Base-by-base conservation (phyloP, 2,888 invertebrate species). In the Eupeodes luniger region DNA sequence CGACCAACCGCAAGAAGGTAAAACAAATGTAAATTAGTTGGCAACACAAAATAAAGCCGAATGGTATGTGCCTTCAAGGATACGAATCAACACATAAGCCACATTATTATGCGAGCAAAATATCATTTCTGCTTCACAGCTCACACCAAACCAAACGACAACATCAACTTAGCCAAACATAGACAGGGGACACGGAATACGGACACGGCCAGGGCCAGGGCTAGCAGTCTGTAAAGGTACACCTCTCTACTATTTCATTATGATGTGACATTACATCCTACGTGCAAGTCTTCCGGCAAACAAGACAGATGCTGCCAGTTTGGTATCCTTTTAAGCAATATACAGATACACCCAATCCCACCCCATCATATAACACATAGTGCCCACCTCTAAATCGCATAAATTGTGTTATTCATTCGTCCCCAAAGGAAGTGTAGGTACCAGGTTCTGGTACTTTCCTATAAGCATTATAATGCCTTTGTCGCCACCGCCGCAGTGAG, bases 321-420 rank as follows among this genome's bases (percentile, higher is more conserved):
- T 62, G 75, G 49, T 19, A 49, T 62, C 49, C 53, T 55, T 57
- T 59, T 53, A 49, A 70, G 62, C 49, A 70, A 53, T 81, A 57
- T 36, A 27, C 27, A 27, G 27, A 27, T 27, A 27, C 27, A 27
- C 27, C 27, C 27, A 27, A 1, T 51, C 53, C 57, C 66, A 47
- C 10, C 14, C 27, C n/a, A 3, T 14, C 47, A 47, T 6, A 53
- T 16, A 55, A n/a, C 11, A 51, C 0, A 9, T 10, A 59, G 7
- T 2, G 16, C 16, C 51, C 67, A 55, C 70, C 55, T 61, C 55
- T 66, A 67, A 55, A 74, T 49, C 51, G 51, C 44, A 75, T 79
- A 75, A 86, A 86, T 82, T 83, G 83, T 69, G 75, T 70, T 79
- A 86, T 82, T 82, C 82, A 86, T 86, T 82, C 69, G 75, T 74